Base-by-base conservation (phyloP, 2,113 vertebrate genomes). In the Urocolius indicus region DNA sequence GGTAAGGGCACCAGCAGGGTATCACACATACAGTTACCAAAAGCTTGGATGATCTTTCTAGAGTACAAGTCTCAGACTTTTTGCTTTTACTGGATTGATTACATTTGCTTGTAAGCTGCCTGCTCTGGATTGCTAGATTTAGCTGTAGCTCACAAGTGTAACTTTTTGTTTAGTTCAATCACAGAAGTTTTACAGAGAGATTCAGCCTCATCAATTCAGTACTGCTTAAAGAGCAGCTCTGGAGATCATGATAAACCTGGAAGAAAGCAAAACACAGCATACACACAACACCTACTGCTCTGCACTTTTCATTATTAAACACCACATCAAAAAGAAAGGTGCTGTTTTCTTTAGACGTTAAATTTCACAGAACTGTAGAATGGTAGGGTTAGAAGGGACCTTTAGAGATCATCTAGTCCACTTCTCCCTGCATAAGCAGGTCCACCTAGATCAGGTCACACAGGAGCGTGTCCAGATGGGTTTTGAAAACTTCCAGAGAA, bases 1-100 rank as follows among this genome's bases (percentile, higher is more conserved):
- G 99, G 99, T 99, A 97, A 98, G 17, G 72, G 43, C 21, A 34
- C 30, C 43, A 52, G 11, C 3, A 73, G 26, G 11, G 45, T 16
- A 69, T 46, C 57, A 63, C 38, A 45, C 20, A 87, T 58, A 43
- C 14, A 63, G 11, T 38, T 55, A 23, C 17, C n/a, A 9, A 6
- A 73, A 76, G 14, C n/a, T 45, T 45, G 8, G 11, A 84, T 55
- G 20, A 27, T 22, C 26, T 67, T 75, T 65, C 27, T 65, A 6
- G 5, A 68, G 23, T 38, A 23, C 5, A 55, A 55, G 5, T 16
- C 30, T 62, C 45, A 32, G 6, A 29, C 6, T 23, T 75, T 19
- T 38, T 62, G 36, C 29, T 71, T 58, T 76, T 54, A 65, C 26
- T 52, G n/a, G 16, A 17, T 13, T 43, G 6, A 71, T 58, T 23